These are phyloP conservation scores for Torymus texanus DNA, from an alignment of 2,888 invertebrate genomes.

Conservation along the genomic window DNA sequence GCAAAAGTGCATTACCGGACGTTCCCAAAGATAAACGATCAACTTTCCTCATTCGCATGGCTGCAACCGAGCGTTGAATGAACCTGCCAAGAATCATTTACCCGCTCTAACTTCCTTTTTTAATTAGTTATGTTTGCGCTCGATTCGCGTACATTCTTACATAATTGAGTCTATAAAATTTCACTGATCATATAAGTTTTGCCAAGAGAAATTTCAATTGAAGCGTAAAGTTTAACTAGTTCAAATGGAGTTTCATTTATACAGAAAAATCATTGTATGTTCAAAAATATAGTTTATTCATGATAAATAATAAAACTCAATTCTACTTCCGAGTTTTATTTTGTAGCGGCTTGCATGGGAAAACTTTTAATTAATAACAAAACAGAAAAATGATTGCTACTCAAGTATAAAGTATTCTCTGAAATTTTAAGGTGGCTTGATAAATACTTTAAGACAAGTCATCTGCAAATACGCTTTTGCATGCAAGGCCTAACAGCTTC, in stretches of 20 bases:
- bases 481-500: slow-evolving; percentile 40
- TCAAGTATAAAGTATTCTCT: not conserved
- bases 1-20: slow-evolving; percentile 67
- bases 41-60: slow-evolving; percentile 60
- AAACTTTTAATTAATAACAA: not conserved
- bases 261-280: too few relatives aligned
- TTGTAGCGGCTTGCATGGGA: slow-evolving; percentile 9
- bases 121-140: slow-evolving; percentile 63
- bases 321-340: too few relatives aligned
- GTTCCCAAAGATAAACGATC: slow-evolving; percentile 67
- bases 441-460: slow-evolving; percentile 66
- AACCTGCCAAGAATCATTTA: slow-evolving; percentile 66
- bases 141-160: slow-evolving; percentile 32
- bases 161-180: not conserved
- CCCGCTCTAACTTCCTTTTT: slow-evolving; percentile 46
- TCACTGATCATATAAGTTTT: not conserved
- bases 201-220: too few relatives aligned
- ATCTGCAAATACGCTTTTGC: slow-evolving; percentile 55
- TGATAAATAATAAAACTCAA: too few relatives aligned
- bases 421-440: slow-evolving; percentile 63
- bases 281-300: too few relatives aligned
- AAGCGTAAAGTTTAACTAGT: too few relatives aligned
- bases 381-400: not conserved
- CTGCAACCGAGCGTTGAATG: slow-evolving; percentile 55
- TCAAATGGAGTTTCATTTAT: too few relatives aligned